Evolutionary conservation across 2,888 invertebrate species (phyloP).

Genomic region (Lasioglossum morio): DNA sequence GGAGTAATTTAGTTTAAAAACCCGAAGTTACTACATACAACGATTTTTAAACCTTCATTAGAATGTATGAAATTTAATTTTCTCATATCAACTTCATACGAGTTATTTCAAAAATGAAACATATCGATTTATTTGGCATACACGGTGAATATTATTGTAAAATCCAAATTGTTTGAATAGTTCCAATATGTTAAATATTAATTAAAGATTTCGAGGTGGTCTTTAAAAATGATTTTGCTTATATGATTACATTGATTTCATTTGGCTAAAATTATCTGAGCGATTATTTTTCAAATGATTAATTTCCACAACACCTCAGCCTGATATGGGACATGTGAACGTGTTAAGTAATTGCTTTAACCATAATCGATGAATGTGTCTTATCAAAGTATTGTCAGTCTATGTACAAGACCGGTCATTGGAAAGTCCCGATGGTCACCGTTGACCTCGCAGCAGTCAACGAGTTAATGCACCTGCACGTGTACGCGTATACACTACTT

Average conservation of each 20-base stretch:
- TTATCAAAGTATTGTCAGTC: background rate
- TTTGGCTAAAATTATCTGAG: too few relatives aligned
- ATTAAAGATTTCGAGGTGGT: background rate
- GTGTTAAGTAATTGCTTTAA: too few relatives aligned
- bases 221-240: background rate
- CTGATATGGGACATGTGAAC: too few relatives aligned
- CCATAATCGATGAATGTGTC: background rate
- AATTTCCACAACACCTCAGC: too few relatives aligned
- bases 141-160: background rate
- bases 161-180: background rate
- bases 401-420: constrained; percentile 1
- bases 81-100: background rate
- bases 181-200: background rate
- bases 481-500: background rate
- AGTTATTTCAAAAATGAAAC: background rate
- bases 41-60: background rate
- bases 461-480: constrained; percentile 10
- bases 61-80: background rate
- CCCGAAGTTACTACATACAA: background rate
- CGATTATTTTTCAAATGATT: too few relatives aligned
- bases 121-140: background rate
- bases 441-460: constrained; percentile 3
- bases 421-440: constrained; percentile 2
- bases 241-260: background rate
- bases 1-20: background rate